A percentile compares a stretch with the other conserved stretches of the same genome.
Evolutionary conservation across 2,888 invertebrate genomes (phyloP).

Genomic region (Balanococcus diminutus): DNA sequence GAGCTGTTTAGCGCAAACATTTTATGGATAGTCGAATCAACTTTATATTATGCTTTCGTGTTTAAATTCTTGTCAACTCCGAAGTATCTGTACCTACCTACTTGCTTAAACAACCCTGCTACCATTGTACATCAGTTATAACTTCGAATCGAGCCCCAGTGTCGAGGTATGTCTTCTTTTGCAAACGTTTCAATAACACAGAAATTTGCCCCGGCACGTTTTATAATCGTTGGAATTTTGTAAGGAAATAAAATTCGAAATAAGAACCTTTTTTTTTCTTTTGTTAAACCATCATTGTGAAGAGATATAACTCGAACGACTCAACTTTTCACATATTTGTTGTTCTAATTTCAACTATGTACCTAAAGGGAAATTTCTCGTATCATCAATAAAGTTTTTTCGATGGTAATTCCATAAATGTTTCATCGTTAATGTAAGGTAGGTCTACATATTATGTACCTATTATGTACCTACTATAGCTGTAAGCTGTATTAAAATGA

Average conservation of each 20-base stretch:
- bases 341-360: too few relatives aligned
- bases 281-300: not conserved
- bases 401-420: too few relatives aligned
- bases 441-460: too few relatives aligned
- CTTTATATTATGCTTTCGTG: not conserved
- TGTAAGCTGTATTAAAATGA: too few relatives aligned
- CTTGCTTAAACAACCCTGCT: not conserved
- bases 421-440: too few relatives aligned
- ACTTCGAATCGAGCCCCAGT: not conserved
- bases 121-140: not conserved
- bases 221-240: not conserved
- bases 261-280: not conserved
- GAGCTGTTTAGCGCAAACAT: slow-evolving; percentile 10
- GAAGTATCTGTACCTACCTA: not conserved
- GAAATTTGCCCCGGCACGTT: not conserved
- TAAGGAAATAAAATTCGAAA: not conserved
- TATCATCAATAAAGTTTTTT: too few relatives aligned
- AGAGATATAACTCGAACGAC: not conserved
- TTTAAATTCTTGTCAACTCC: not conserved
- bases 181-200: not conserved
- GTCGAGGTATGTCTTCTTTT: not conserved
- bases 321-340: not conserved
- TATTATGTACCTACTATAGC: too few relatives aligned
- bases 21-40: slow-evolving; percentile 35
- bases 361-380: too few relatives aligned